These are phyloP conservation scores for Nerophis ophidion DNA, from an alignment of 2,113 vertebrate species.

Conservation along the genomic window DNA sequence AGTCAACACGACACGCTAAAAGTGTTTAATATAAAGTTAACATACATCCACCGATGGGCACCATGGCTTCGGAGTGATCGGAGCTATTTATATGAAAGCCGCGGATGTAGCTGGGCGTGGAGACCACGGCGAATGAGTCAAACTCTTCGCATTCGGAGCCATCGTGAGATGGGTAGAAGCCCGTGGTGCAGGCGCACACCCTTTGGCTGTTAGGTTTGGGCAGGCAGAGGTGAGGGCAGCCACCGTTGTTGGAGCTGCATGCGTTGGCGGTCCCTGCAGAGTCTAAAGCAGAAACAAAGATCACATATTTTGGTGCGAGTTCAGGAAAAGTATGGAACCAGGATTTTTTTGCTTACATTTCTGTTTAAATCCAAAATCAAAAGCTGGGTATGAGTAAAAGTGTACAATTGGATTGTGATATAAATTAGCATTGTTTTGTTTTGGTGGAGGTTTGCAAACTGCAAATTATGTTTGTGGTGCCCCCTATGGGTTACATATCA, in stretches of 20 bases:
- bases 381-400: too few relatives aligned
- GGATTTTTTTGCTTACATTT: too few relatives aligned
- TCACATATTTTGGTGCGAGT: not conserved
- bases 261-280: constrained; percentile 64
- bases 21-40: constrained; percentile 3
- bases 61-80: constrained; percentile 73
- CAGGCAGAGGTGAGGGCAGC: constrained; percentile 68
- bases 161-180: constrained; percentile 58
- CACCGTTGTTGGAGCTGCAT: constrained; percentile 69
- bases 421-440: too few relatives aligned
- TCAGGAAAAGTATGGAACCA: too few relatives aligned
- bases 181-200: constrained; percentile 68
- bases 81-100: constrained; percentile 74
- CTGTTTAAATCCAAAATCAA: too few relatives aligned
- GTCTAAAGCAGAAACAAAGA: constrained; percentile 34
- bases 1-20: not conserved
- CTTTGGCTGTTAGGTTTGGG: constrained; percentile 61
- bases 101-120: constrained; percentile 53
- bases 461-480: too few relatives aligned
- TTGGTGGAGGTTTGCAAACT: too few relatives aligned
- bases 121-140: constrained; percentile 67
- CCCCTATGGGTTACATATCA: too few relatives aligned
- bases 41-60: constrained; percentile 64
- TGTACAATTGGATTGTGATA: too few relatives aligned
- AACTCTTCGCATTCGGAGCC: constrained; percentile 61